Percentiles rank a stretch among this genome's conserved stretches.
phyloP scores from a whole-genome alignment of 2,888 invertebrate genomes.

The Drosophila imparisetae region DNA sequence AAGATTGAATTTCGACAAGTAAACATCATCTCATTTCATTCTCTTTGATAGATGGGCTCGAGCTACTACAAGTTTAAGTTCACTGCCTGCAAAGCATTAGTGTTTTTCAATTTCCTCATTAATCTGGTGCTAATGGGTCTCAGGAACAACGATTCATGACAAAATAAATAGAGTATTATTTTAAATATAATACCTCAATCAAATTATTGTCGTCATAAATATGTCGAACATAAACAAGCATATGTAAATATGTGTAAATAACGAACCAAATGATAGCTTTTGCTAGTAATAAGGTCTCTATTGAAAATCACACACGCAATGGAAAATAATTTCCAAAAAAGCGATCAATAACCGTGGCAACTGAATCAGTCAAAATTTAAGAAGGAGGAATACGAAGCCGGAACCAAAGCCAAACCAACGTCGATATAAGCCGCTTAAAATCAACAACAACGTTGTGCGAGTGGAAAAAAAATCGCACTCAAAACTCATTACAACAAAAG shows the following conservation, averaged over 20 bases:
- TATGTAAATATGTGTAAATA: neutral
- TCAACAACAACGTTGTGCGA: constrained; percentile 32
- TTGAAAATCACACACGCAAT: constrained; percentile 17
- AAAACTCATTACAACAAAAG: constrained; percentile 81
- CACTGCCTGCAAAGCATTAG: too few species aligned
- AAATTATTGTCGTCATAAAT: neutral
- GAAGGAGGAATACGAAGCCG: constrained; percentile 2
- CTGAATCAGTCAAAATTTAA: constrained; percentile 25
- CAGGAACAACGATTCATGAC: neutral
- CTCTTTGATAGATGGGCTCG: neutral
- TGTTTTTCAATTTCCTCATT: neutral
- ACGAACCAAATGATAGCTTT: neutral
- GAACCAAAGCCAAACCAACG: constrained; percentile 11
- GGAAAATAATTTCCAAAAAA: constrained; percentile 53
- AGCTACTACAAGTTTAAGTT: neutral
- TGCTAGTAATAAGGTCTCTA: neutral
- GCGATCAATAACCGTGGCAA: constrained; percentile 52
- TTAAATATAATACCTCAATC: neutral
- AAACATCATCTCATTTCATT: neutral
- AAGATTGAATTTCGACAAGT: neutral
- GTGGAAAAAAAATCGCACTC: constrained; percentile 65
- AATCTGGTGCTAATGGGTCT: neutral
- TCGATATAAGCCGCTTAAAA: constrained; percentile 73
- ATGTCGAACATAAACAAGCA: neutral
- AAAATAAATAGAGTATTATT: neutral